phyloP scores from a whole-genome alignment of 2,797 vertebrate species.

The Pterois miles region DNA sequence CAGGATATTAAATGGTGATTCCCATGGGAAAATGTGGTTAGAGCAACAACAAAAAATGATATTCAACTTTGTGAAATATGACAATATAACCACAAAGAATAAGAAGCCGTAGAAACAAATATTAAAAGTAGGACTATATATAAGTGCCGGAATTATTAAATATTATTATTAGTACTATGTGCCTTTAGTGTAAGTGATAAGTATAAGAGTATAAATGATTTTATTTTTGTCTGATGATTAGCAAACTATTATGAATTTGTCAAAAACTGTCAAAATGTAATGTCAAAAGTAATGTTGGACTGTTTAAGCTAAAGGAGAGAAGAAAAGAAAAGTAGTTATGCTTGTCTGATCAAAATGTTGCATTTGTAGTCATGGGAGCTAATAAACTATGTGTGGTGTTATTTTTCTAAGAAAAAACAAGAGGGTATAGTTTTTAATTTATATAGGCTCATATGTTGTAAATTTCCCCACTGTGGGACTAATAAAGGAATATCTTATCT shows the following conservation, averaged over 20 bases:
- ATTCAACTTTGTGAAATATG: background rate
- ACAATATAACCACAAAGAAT: background rate
- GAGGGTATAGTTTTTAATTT: too few species aligned
- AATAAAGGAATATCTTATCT: too few species aligned
- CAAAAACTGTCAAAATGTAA: too few species aligned
- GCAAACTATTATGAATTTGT: background rate
- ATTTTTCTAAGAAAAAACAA: too few species aligned
- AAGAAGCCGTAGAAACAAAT: background rate
- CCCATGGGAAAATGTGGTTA: background rate
- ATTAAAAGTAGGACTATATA: background rate
- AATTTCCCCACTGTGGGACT: too few species aligned
- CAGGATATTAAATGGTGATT: background rate
- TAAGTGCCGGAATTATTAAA: background rate
- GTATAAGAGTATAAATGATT: too few species aligned
- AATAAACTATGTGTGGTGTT: background rate
- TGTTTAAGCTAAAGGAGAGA: background rate
- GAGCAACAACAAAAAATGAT: background rate
- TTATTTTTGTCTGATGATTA: background rate
- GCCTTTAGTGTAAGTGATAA: background rate
- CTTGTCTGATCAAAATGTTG: background rate
- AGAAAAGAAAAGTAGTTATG: background rate
- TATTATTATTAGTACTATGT: too few species aligned
- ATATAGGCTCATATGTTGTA: background rate
- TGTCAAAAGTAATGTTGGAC: background rate
- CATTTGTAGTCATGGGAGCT: background rate